Base-by-base conservation (phyloP, 2,888 invertebrate species). In the Atethmia centrago region DNA sequence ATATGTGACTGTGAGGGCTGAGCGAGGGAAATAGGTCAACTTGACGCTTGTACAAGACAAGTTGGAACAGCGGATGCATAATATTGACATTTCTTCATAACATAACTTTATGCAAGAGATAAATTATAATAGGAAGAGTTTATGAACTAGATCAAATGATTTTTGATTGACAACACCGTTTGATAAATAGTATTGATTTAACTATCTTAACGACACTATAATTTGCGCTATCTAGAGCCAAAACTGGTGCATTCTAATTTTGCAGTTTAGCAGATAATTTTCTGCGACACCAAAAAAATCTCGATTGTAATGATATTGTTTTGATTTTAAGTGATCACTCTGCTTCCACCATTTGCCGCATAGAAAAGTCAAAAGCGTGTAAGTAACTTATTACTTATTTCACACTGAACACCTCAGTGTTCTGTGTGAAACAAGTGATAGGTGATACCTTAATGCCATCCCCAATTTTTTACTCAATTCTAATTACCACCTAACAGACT, bases 21-120 rank as follows among this genome's bases (percentile, higher is more conserved):
- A 79, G 51, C 10, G 65, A 59, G 62, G 58, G 76, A 82, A 82
- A 84, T 82, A 82, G 82, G 82, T 82, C 82, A 82, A 84, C 71
- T 71, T 59, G 71, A 40, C 65, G 76, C 81, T 80, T 63, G 53
- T 66, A 71, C 49, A 68, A 71, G 67, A 75, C 81, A 67, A 70
- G 71, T 69, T 67, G 40, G 64, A 80, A 53, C 68, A 61, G 75
- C 59, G 65, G 58, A 45, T 80, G 84, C 81, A 82, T 75, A 59
- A 71, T 75, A 80, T 71, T 80, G 76, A 51, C 66, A 66, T 84
- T 69, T 69, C 53, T 74, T 74, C 58, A 64, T 62, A 71, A 36
- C 14, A 62, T 58, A 21, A 71, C 36, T 61, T 55, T 49, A 28
- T 14, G 59, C 31, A 36, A 12, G 53, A n/a, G n/a, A 49, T 65